Percentiles rank a stretch among this genome's conserved stretches.
Evolutionary conservation across 1,140 invertebrate genomes (phyloP).

Genomic region (Penaeus vannamei): DNA sequence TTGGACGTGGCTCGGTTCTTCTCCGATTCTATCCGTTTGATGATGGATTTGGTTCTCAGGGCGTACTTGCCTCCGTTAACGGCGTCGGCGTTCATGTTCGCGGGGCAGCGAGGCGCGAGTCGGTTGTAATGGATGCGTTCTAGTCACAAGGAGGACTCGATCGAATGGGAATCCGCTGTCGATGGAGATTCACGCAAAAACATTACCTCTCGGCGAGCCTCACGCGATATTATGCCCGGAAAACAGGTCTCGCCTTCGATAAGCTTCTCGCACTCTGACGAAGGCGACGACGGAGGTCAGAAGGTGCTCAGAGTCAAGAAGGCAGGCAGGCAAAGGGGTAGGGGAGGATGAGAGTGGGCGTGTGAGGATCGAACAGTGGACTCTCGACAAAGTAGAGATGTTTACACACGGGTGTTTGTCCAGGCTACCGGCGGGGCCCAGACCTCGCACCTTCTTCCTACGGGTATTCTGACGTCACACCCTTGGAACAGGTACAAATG

Average conservation of each 20-base stretch:
- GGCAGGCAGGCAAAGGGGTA: neutral
- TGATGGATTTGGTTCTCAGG: constrained; percentile 74
- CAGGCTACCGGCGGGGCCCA: constrained; percentile 51
- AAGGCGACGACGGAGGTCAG: neutral
- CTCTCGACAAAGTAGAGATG: constrained; percentile 31
- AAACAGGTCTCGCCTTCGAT: no score
- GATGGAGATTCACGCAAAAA: no score
- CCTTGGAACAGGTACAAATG: constrained; percentile 46
- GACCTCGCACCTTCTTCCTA: constrained; percentile 32
- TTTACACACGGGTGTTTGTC: constrained; percentile 56
- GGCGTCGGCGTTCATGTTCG: constrained; percentile 49
- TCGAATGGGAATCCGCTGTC: neutral
- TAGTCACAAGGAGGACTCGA: neutral
- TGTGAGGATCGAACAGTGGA: neutral
- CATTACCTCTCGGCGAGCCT: neutral
- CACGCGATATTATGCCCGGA: no score
- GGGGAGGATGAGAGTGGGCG: neutral
- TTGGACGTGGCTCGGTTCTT: constrained; percentile 69
- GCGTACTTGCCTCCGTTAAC: constrained; percentile 73
- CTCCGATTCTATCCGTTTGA: constrained; percentile 74
- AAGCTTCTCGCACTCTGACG: neutral
- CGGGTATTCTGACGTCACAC: constrained; percentile 3
- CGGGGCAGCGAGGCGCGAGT: neutral
- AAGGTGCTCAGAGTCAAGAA: neutral
- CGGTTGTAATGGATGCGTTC: neutral